Evolutionary conservation across 2,113 vertebrate genomes (phyloP).

Genomic region (Melanostigma gelatinosum): DNA sequence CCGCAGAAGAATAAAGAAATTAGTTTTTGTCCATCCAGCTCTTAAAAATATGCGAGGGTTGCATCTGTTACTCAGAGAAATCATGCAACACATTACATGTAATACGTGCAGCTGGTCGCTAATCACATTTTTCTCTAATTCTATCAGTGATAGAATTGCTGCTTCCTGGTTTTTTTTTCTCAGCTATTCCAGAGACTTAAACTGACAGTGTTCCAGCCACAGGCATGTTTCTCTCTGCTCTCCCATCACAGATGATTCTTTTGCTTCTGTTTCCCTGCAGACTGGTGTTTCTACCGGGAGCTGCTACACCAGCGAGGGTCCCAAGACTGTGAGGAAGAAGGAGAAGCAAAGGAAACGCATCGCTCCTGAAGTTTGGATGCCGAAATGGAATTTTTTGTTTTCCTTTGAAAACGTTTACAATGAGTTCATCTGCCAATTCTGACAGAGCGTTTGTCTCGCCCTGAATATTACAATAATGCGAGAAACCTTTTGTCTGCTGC

Average conservation of each 20-base stretch:
- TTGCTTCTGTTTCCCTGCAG: conserved; percentile 37
- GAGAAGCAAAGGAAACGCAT: neutral
- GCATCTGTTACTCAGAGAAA: neutral
- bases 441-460: neutral
- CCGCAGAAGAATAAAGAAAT: neutral
- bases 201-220: neutral
- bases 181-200: no score
- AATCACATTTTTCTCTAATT: neutral
- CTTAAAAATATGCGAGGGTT: neutral
- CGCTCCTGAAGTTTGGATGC: neutral
- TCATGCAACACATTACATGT: neutral
- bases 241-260: neutral
- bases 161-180: neutral
- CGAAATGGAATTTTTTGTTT: conserved; percentile 11
- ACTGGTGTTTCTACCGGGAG: conserved; percentile 6
- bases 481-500: neutral
- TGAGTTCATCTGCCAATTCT: neutral
- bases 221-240: neutral
- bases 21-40: neutral
- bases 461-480: neutral
- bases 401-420: conserved; percentile 24
- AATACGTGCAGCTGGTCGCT: neutral
- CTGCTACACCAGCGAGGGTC: conserved; percentile 9
- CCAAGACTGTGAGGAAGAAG: conserved; percentile 35
- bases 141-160: neutral